These are phyloP conservation scores for Stramonita haemastoma DNA, from an alignment of 2,888 invertebrate genomes.

Conservation along the genomic window DNA sequence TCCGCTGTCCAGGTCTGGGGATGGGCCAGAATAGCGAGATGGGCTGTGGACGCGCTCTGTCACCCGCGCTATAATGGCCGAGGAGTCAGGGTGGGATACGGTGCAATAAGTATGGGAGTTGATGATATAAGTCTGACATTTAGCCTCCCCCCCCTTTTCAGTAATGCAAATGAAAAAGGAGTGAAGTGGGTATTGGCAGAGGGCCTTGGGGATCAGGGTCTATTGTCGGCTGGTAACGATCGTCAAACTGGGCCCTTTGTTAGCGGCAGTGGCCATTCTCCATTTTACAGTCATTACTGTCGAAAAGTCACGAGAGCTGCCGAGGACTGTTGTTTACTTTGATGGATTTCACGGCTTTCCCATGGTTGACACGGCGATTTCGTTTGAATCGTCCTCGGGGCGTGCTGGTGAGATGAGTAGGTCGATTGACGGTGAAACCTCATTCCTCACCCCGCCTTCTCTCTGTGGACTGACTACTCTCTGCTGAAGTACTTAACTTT, in stretches of 20 bases:
- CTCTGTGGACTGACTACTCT: neutral
- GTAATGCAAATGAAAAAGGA: constrained; percentile 19
- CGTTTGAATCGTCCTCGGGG: neutral
- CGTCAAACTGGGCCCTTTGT: constrained; percentile 29
- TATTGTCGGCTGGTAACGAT: constrained; percentile 23
- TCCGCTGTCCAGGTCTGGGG: neutral
- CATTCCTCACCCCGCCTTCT: neutral
- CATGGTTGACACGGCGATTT: constrained; percentile 32
- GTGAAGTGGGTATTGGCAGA: constrained; percentile 24
- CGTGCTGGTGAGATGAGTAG: neutral
- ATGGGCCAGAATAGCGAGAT: neutral
- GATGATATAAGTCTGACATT: constrained; percentile 39
- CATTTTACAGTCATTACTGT: constrained; percentile 30
- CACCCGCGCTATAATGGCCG: neutral
- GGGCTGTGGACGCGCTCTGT: neutral
- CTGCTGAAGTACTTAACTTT: neutral
- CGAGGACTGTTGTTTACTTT: constrained; percentile 23
- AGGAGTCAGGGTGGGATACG: neutral
- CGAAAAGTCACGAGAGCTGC: constrained; percentile 3
- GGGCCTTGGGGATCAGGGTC: constrained; percentile 23
- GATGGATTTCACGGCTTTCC: constrained; percentile 30
- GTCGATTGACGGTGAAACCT: neutral
- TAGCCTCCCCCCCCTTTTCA: constrained; percentile 19
- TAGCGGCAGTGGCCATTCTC: constrained; percentile 3
- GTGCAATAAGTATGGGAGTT: constrained; percentile 18